These are phyloP conservation scores for Gyps fulvus DNA, from an alignment of 2,113 vertebrate genomes.

Conservation along the genomic window DNA sequence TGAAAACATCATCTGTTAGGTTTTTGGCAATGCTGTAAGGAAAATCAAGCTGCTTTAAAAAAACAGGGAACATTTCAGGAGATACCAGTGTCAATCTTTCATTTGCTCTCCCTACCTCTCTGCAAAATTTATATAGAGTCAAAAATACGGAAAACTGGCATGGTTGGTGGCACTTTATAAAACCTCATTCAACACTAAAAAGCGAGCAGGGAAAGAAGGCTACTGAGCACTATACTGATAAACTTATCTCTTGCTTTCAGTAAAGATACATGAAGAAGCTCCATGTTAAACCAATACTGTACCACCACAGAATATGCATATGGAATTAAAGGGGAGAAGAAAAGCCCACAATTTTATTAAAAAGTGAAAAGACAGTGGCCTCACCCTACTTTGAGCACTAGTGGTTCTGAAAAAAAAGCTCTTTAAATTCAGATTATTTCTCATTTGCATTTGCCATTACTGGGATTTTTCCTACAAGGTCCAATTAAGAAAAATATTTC, in stretches of 20 bases:
- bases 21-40: background rate
- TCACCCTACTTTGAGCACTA: background rate
- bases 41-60: constrained; percentile 43
- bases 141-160: constrained; percentile 20
- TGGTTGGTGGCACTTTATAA: background rate
- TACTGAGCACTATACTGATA: background rate
- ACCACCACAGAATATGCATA: background rate
- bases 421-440: constrained; percentile 56
- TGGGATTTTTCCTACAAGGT: constrained; percentile 42
- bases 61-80: constrained; percentile 4
- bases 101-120: background rate
- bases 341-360: background rate
- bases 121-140: constrained; percentile 36
- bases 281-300: background rate
- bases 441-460: constrained; percentile 53
- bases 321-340: background rate
- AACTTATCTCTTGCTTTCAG: constrained; percentile 28
- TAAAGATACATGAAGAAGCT: background rate
- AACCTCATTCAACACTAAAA: constrained; percentile 7
- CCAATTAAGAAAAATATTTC: constrained; percentile 64
- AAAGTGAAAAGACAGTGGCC: background rate
- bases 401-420: background rate
- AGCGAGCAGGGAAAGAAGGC: background rate
- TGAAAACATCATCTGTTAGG: constrained; percentile 48
- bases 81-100: constrained; percentile 28